These are phyloP conservation scores for Chaetodon auriga DNA, from an alignment of 2,113 vertebrate genomes.

Conservation along the genomic window DNA sequence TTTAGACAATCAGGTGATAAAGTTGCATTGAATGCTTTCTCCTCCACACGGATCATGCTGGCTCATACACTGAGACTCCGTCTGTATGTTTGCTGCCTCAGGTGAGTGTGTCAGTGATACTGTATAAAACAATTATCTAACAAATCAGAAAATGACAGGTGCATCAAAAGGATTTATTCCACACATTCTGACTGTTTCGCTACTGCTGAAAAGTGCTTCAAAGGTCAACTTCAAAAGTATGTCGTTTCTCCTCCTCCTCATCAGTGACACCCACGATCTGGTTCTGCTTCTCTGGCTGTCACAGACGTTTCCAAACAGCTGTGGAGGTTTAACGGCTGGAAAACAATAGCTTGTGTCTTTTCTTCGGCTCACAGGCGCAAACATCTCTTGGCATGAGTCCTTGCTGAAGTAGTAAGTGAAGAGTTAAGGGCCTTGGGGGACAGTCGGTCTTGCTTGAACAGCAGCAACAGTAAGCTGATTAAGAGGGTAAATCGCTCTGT, in stretches of 20 bases:
- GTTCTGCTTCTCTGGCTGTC: conserved; percentile 68
- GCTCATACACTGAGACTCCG: background rate
- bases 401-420: conserved; percentile 20
- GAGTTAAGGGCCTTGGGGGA: conserved; percentile 50
- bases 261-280: conserved; percentile 67
- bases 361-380: conserved; percentile 41
- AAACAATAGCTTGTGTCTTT: conserved; percentile 70
- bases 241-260: conserved; percentile 19
- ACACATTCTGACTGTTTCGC: conserved; percentile 6
- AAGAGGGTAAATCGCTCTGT: conserved; percentile 47
- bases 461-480: conserved; percentile 43
- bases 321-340: conserved; percentile 66
- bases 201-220: conserved; percentile 15
- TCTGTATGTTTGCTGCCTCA: background rate
- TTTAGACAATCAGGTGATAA: conserved; percentile 15
- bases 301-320: conserved; percentile 74
- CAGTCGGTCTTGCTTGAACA: conserved; percentile 48
- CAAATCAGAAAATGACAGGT: background rate
- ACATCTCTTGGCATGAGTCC: conserved; percentile 36
- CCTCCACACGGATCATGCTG: conserved; percentile 12
- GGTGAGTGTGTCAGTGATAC: background rate
- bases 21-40: conserved; percentile 12
- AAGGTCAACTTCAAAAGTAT: conserved; percentile 48
- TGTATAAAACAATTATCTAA: background rate
- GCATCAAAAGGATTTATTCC: conserved; percentile 2